Base-by-base conservation (phyloP, 2,797 vertebrate genomes). In the Lagocephalus sceleratus region DNA sequence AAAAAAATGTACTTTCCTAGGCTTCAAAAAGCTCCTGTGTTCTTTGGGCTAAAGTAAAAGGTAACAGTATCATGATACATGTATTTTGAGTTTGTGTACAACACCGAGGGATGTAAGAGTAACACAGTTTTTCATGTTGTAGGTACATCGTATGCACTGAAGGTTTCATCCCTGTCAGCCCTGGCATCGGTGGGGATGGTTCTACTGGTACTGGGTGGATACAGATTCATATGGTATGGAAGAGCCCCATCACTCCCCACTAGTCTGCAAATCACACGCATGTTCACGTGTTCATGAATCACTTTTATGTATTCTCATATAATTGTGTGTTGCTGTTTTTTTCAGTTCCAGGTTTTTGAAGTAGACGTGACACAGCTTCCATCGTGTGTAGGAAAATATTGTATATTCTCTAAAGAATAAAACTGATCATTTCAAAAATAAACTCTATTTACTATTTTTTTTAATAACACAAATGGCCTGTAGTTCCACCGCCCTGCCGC, bases 21-120 rank as follows among this genome's bases (percentile, higher is more conserved):
- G 74, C 25, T 51, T 83, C 72, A 23, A 90, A 79, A 79, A 80
- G 87, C 58, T 80, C 82, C 47, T 92, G 91, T 70, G 77, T 90
- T 32, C 54, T 91, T 26, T 92, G 91, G 90, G 90, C 91, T 45
- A 90, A 87, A 82, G 78, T 85, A 5, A 70, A 19, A 84, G 91
- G 91, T 92, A 76, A 81, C 7, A 25, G 32, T 16, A 16, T 40
- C 16, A 16, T 17, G 17, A n/a, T 17, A 40, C 39, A 40, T 6
- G 6, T 17, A n/a, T 39, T 39, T 39, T 39, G 14, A 39, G 38
- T 39, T 41, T 35, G 47, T 9, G 19, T 41, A 41, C 40, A 50
- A 12, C 42, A 15, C 5, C 10, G 2, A 44, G 15, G 20, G 2
- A 21, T 20, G 8, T 16, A n/a, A 40, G n/a, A n/a, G n/a, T 16